Conservation (phyloP, 2,888 invertebrate genomes). For the Cephalotes varians region DNA sequence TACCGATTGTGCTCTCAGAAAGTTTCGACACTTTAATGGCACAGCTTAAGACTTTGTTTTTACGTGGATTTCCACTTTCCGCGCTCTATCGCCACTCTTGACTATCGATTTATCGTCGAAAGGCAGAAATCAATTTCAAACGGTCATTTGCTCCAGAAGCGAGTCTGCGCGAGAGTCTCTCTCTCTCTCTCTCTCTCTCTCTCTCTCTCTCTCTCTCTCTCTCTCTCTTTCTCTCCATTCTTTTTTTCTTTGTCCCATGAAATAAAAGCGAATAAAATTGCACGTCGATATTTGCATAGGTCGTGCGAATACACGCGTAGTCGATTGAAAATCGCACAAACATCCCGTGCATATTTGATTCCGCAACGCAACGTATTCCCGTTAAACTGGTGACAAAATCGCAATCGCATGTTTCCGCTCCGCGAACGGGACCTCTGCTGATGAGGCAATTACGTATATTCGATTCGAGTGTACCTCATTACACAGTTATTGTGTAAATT, state of each 20-base stretch:
- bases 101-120: conserved; percentile 37
- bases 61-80: conserved; percentile 27
- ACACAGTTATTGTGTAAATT: conserved; percentile 38
- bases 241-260: conserved; percentile 6
- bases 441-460: conserved; percentile 51
- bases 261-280: conserved; percentile 33
- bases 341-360: conserved; percentile 49
- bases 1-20: conserved; percentile 46
- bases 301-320: conserved; percentile 29
- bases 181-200: not conserved
- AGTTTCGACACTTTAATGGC: conserved; percentile 59
- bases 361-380: conserved; percentile 13
- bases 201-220: not conserved
- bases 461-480: conserved; percentile 46
- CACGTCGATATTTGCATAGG: conserved; percentile 48
- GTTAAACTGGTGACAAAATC: conserved; percentile 52
- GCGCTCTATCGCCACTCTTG: conserved; percentile 27
- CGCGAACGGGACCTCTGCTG: conserved; percentile 44
- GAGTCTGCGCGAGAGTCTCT: not conserved
- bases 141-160: conserved; percentile 30
- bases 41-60: conserved; percentile 34
- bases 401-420: conserved; percentile 23
- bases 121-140: conserved; percentile 36
- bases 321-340: conserved; percentile 56
- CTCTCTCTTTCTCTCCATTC: not conserved